Base-by-base conservation (phyloP, 1,140 invertebrate species). In the Magallana angulata region DNA sequence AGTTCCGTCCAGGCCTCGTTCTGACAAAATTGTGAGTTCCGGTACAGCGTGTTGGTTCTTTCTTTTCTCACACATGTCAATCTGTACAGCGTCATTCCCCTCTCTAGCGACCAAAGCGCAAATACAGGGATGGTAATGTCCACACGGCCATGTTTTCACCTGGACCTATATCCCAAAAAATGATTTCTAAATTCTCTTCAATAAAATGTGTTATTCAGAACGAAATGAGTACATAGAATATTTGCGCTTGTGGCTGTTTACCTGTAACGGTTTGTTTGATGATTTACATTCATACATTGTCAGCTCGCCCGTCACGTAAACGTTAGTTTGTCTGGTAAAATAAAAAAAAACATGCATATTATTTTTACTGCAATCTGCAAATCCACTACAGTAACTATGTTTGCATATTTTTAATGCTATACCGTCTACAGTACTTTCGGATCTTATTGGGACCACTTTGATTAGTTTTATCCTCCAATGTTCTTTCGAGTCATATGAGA, bases 41-140 rank as follows among this genome's bases (percentile, higher is more conserved):
- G 90, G 88, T 30, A 62, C 86, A 1, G 80, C 88, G 12, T 88
- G 82, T 12, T 82, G 48, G 24, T 84, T 82, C 12, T 62, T 82
- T 4, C 68, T 16, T 36, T 59, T 88, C 6, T 85, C 82, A 83
- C 91, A 92, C 18, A 92, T 87, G 58, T 90, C 87, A 36, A 92
- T 57, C 24, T 89, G 68, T 36, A 92, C 82, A 8, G 88, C 82
- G 82, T 90, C 90, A 80, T 89, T 88, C 6, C 87, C 90, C 36
- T 91, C 86, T 76, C 87, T 85, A 18, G 88, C 87, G 58, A 88
- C 88, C 16, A 91, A 83, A 16, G 82, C 91, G 76, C 91, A 92
- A 36, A 89, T 89, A 82, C 91, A 92, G 0, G 89, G 85, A 7
- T 87, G 48, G 57, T 57, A 82, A 0, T 84, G 71, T n/a, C 85